A percentile compares a stretch with the other conserved stretches of the same genome.
These are phyloP conservation scores for Venturia canescens DNA, from an alignment of 1,140 invertebrate genomes.

Conservation along the genomic window DNA sequence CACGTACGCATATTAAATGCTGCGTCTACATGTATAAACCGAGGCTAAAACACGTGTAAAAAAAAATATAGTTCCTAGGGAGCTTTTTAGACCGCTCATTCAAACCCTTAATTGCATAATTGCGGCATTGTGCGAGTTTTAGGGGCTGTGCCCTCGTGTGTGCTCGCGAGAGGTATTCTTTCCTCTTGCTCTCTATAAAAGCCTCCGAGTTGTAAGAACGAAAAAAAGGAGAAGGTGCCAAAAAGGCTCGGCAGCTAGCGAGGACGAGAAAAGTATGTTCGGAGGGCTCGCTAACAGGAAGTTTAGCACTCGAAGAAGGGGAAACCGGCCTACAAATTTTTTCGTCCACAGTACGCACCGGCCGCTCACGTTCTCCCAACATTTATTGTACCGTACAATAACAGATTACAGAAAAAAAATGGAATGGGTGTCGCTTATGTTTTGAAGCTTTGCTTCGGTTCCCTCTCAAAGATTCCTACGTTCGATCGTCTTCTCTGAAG, in stretches of 20 bases:
- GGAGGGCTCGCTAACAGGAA: background rate
- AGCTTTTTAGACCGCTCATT: constrained; percentile 47
- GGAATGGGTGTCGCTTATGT: background rate
- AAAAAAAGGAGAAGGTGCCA: constrained; percentile 30
- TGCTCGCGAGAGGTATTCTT: constrained; percentile 53
- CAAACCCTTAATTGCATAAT: constrained; percentile 71
- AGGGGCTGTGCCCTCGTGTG: constrained; percentile 35
- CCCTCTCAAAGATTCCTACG: too few relatives aligned
- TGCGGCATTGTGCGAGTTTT: constrained; percentile 64
- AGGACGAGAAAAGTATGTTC: constrained; percentile 23
- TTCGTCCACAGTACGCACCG: background rate
- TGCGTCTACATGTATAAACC: background rate
- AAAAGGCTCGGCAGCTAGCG: constrained; percentile 32
- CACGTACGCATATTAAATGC: background rate
- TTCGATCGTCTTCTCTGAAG: too few relatives aligned
- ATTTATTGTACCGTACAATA: background rate
- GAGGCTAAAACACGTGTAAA: constrained; percentile 1
- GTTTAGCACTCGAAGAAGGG: background rate
- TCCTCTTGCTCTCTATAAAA: background rate
- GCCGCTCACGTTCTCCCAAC: background rate
- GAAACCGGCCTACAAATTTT: background rate
- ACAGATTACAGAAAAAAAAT: background rate
- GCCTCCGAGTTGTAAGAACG: background rate
- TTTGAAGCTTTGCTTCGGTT: background rate
- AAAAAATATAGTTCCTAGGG: constrained; percentile 6